Evolutionary conservation across 2,113 vertebrate species (phyloP).

Genomic region (Osmerus eperlanus): DNA sequence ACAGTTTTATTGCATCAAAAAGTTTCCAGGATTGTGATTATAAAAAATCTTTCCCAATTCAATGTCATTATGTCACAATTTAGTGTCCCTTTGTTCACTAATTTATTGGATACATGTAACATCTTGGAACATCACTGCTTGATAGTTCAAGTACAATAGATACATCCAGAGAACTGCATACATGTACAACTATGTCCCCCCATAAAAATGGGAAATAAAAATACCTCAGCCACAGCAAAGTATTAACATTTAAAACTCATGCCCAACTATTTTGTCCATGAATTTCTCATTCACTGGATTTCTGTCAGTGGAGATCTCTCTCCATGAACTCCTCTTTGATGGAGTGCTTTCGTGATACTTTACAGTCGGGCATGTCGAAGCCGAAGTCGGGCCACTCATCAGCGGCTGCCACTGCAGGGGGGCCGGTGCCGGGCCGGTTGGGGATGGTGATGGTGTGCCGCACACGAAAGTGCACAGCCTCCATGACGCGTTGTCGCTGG

Average conservation of each 20-base stretch:
- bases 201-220: too few species aligned
- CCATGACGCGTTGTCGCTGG: conserved; percentile 96
- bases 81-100: too few species aligned
- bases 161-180: too few species aligned
- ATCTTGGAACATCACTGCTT: too few species aligned
- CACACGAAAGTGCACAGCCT: conserved; percentile 95
- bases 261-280: background rate
- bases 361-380: conserved; percentile 97
- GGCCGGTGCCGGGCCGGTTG: conserved; percentile 70
- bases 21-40: too few species aligned
- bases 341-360: conserved; percentile 79
- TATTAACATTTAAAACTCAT: background rate
- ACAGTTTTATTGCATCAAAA: too few species aligned
- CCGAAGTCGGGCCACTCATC: conserved; percentile 99
- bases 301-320: conserved; percentile 80
- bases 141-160: too few species aligned
- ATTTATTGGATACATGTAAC: too few species aligned
- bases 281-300: conserved; percentile 7
- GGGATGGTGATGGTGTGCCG: conserved; percentile 99
- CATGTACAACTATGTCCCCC: too few species aligned
- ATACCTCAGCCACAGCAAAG: too few species aligned
- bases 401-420: conserved; percentile 21
- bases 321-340: conserved; percentile 96
- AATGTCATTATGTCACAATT: too few species aligned
- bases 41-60: too few species aligned